These are phyloP conservation scores for Streblospio benedicti DNA, from an alignment of 1,140 invertebrate species.

Conservation along the genomic window DNA sequence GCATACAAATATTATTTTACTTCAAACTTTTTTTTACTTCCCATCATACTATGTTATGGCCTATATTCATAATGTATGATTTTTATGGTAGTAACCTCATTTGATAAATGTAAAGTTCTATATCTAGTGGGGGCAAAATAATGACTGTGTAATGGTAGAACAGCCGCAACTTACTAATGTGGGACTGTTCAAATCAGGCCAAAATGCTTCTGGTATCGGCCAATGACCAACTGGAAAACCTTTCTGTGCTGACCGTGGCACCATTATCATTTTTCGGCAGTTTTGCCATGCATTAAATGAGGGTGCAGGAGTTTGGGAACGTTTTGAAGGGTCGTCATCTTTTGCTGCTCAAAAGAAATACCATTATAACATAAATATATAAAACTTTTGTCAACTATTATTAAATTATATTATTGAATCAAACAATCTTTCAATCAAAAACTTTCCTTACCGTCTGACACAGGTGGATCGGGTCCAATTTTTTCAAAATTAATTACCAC, in stretches of 20 bases:
- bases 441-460: not conserved
- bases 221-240: conserved; percentile 90
- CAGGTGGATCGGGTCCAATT: conserved; percentile 75
- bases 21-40: too few relatives aligned
- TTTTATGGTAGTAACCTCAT: too few relatives aligned
- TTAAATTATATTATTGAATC: not conserved
- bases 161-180: conserved; percentile 57
- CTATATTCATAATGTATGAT: too few relatives aligned
- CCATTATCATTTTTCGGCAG: conserved; percentile 78
- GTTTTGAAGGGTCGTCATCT: conserved; percentile 6
- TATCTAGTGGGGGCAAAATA: too few relatives aligned
- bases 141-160: too few relatives aligned
- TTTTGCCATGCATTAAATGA: conserved; percentile 64
- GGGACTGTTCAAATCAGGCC: conserved; percentile 76
- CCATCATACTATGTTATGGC: too few relatives aligned
- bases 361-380: not conserved
- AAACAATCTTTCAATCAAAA: not conserved
- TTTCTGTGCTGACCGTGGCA: conserved; percentile 74
- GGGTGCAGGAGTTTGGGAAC: not conserved
- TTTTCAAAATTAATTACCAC: conserved; percentile 98
- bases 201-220: conserved; percentile 97
- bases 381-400: not conserved
- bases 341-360: not conserved
- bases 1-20: too few relatives aligned
- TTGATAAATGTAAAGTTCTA: too few relatives aligned